Evolutionary conservation across 1,140 invertebrate species (phyloP).

Genomic region (Formica exsecta): DNA sequence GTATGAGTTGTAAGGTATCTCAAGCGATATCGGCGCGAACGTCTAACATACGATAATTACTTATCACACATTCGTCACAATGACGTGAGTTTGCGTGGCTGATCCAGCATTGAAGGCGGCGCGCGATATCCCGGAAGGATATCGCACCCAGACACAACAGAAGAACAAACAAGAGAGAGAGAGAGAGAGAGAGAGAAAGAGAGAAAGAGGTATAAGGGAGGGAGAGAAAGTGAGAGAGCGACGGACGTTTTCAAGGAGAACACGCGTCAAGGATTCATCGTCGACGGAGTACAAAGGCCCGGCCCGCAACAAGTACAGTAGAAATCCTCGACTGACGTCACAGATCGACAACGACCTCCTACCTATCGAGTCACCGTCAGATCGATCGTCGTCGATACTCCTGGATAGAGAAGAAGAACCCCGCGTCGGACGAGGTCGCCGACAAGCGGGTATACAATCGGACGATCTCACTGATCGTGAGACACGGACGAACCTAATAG

Average conservation of each 20-base stretch:
- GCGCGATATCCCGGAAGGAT: conserved; percentile 38
- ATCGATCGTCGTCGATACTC: conserved; percentile 72
- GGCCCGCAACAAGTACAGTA: conserved; percentile 76
- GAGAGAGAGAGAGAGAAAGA: neutral
- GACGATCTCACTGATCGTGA: neutral
- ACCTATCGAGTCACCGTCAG: conserved; percentile 64
- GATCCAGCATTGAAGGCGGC: neutral
- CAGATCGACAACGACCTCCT: conserved; percentile 74
- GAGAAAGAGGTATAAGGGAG: neutral
- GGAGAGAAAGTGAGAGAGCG: neutral
- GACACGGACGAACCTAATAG: too few relatives aligned
- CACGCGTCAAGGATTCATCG: conserved; percentile 37
- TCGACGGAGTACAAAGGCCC: conserved; percentile 55
- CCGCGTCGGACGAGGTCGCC: conserved; percentile 10
- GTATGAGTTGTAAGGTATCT: neutral
- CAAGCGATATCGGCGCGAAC: conserved; percentile 31
- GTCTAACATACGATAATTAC: conserved; percentile 49
- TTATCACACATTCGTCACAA: conserved; percentile 24
- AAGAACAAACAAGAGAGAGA: too few relatives aligned
- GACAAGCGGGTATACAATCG: neutral
- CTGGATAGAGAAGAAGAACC: conserved; percentile 51
- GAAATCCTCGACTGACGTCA: conserved; percentile 76
- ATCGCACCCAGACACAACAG: neutral
- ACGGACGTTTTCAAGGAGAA: conserved; percentile 9
- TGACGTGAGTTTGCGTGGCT: conserved; percentile 26